These are phyloP conservation scores for Oscheius sp. DNA, from an alignment of 2,888 invertebrate genomes.

Conservation along the genomic window DNA sequence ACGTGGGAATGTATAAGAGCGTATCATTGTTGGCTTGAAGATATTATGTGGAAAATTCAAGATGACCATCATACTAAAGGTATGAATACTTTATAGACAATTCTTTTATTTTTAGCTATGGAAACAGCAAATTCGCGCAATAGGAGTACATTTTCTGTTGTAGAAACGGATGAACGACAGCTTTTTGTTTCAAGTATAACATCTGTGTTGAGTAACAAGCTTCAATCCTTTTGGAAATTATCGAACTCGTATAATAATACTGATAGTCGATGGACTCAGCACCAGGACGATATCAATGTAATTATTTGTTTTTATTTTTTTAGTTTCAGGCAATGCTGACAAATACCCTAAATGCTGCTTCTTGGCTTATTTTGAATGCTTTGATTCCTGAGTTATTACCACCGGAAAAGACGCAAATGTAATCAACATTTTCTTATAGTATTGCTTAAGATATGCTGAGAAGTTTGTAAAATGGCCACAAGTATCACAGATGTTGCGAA, in stretches of 20 bases:
- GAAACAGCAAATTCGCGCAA: not conserved
- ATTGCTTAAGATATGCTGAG: constrained; percentile 41
- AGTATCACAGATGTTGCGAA: constrained; percentile 43
- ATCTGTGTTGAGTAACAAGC: constrained; percentile 78
- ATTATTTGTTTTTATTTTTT: constrained; percentile 3
- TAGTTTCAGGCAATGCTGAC: constrained; percentile 67
- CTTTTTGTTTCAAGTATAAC: constrained; percentile 84
- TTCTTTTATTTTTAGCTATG: constrained; percentile 11
- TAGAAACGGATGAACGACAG: constrained; percentile 73
- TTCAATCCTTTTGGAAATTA: constrained; percentile 87
- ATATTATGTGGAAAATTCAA: constrained; percentile 77
- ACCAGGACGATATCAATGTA: constrained; percentile 68
- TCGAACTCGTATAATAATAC: constrained; percentile 91
- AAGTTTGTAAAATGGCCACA: constrained; percentile 66
- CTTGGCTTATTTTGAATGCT: constrained; percentile 69
- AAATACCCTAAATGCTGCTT: constrained; percentile 66
- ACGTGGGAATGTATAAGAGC: constrained; percentile 93
- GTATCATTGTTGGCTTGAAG: constrained; percentile 82
- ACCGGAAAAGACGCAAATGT: constrained; percentile 27
- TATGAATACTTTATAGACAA: not conserved
- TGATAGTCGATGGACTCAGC: constrained; percentile 77
- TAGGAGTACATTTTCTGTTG: constrained; percentile 13
- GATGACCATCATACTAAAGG: constrained; percentile 42
- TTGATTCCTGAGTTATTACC: constrained; percentile 63
- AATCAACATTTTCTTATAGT: not conserved